These are phyloP conservation scores for Agrilus planipennis DNA, from an alignment of 1,140 invertebrate species.

Conservation along the genomic window DNA sequence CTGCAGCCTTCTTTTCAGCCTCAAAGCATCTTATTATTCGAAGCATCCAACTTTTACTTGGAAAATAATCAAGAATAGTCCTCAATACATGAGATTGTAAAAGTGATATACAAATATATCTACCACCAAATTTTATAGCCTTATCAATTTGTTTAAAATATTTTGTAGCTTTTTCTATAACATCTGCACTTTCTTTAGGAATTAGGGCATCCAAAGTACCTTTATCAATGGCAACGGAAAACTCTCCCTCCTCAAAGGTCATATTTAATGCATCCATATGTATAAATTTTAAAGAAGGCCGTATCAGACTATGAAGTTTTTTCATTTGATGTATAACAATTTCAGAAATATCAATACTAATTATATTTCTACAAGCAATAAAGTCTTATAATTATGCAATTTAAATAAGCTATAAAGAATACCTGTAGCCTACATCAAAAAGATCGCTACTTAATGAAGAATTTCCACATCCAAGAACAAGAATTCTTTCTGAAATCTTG, in stretches of 20 bases:
- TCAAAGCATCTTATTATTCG: conserved; percentile 70
- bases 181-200: conserved; percentile 58
- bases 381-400: conserved; percentile 1
- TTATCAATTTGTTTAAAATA: conserved; percentile 65
- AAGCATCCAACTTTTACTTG: conserved; percentile 69
- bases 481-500: conserved; percentile 64
- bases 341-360: conserved; percentile 85
- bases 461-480: conserved; percentile 91
- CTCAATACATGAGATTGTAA: conserved; percentile 80
- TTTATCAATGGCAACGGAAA: conserved; percentile 84
- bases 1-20: conserved; percentile 53
- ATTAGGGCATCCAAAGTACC: conserved; percentile 90
- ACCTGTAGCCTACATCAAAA: conserved; percentile 78
- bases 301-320: conserved; percentile 48
- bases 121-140: conserved; percentile 50
- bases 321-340: conserved; percentile 87
- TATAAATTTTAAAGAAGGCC: conserved; percentile 64
- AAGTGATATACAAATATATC: conserved; percentile 82
- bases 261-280: conserved; percentile 82
- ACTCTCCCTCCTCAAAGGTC: conserved; percentile 61
- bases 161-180: conserved; percentile 48
- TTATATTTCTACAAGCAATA: conserved; percentile 51
- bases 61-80: conserved; percentile 62
- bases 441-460: conserved; percentile 81
- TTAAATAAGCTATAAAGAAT: conserved; percentile 18